These are phyloP conservation scores for Columba janthina DNA, from an alignment of 2,113 vertebrate genomes.

Conservation along the genomic window DNA sequence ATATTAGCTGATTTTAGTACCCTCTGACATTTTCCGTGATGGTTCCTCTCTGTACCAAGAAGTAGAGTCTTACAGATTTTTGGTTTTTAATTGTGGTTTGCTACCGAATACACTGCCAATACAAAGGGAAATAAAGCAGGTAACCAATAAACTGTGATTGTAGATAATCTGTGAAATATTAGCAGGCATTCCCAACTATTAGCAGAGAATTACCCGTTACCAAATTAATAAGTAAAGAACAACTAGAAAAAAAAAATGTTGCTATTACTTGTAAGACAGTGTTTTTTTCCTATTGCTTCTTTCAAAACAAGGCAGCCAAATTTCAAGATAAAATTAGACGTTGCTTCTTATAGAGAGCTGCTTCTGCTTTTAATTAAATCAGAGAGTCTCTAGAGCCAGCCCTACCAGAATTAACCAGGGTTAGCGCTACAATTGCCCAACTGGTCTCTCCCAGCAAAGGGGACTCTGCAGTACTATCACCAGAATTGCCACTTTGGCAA, in stretches of 20 bases:
- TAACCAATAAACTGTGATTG: constrained; percentile 10
- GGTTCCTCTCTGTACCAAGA: not conserved
- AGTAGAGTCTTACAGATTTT: not conserved
- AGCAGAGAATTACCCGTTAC: not conserved
- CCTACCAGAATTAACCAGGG: not conserved
- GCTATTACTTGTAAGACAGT: not conserved
- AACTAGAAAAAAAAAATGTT: not conserved
- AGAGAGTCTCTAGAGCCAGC: not conserved
- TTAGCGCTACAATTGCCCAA: not conserved
- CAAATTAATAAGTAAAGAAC: constrained; percentile 29
- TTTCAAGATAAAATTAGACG: not conserved
- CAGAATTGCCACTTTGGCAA: not conserved
- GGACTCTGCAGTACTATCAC: not conserved
- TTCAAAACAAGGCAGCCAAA: not conserved
- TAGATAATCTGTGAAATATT: not conserved
- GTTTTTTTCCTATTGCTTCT: not conserved
- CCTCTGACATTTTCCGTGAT: not conserved
- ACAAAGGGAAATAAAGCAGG: not conserved
- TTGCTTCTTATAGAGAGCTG: not conserved
- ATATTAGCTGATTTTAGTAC: not conserved
- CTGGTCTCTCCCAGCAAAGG: not conserved
- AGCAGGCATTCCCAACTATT: not conserved
- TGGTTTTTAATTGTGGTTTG: not conserved
- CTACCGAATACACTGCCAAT: not conserved
- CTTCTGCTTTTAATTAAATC: not conserved